Evolutionary conservation across 2,113 vertebrate species (phyloP), one percentile per base, ranked within the genome.

Genomic region (Chaetorhynchus papuensis): DNA sequence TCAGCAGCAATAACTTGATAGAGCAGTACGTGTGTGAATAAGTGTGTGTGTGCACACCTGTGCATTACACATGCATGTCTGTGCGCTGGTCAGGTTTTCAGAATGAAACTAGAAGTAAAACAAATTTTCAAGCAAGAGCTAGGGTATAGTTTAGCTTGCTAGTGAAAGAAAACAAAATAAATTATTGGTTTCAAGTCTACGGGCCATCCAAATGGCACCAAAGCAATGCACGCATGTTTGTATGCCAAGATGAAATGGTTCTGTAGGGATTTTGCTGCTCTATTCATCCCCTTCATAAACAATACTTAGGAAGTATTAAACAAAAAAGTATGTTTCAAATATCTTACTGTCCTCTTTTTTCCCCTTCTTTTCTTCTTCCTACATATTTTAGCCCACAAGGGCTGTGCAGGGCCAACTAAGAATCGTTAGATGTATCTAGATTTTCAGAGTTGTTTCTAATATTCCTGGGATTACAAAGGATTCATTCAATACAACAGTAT

Each of bases 151-250:
- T 76, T 27, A 59, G 3, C 15, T 47, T 91, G 11, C 17, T 39
- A 35, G 31, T 15, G 28, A 59, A 11, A n/a, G 11, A 35, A 65
- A 84, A 28, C 12, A 28, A 49, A 84, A n/a, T 1, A 88, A 53
- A 37, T 30, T 1, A 14, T 33, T 63, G 28, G 8, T 75, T 70
- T 13, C 15, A 60, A n/a, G 15, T 54, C 50, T n/a, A 18, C 4
- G 17, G 14, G 2, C 9, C 17, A 15, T 69, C 49, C 15, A 65
- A 44, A 59, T 10, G 11, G 2, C 50, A n/a, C 7, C 0, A 0
- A 75, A 75, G 56, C 9, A 75, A 65, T 27, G 15, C 7, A 15
- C 6, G 7, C 11, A 27, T 9, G 6, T 83, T 68, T 22, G 14
- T 24, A 9, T 28, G 31, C 23, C 57, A 61, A 17, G 22, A 52